Percentiles rank a stretch among this genome's conserved stretches.
These are phyloP conservation scores for Amphiprion percula DNA, from an alignment of 2,113 vertebrate species.

Conservation along the genomic window DNA sequence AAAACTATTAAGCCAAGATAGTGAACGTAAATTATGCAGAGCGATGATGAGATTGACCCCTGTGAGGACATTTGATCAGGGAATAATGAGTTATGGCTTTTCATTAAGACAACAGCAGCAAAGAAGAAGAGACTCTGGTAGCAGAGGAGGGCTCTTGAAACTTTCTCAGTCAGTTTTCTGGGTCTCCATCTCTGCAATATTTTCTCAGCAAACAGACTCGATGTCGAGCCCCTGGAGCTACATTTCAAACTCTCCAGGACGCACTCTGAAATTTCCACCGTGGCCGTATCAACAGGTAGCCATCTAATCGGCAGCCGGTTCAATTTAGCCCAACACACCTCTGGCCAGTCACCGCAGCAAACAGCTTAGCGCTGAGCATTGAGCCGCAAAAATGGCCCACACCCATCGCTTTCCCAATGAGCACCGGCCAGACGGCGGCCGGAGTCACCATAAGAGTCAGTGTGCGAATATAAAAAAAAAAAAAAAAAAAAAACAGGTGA, in stretches of 20 bases:
- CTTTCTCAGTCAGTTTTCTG: background rate
- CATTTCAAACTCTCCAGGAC: slow-evolving; percentile 29
- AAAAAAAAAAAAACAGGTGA: slow-evolving; percentile 12
- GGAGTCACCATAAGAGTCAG: too few species aligned
- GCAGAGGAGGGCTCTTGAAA: background rate
- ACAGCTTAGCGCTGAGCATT: slow-evolving; percentile 70
- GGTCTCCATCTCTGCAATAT: slow-evolving; percentile 10
- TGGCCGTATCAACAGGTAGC: slow-evolving; percentile 68
- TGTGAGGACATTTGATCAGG: slow-evolving; percentile 3
- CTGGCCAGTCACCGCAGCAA: slow-evolving; percentile 72
- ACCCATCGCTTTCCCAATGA: slow-evolving; percentile 51
- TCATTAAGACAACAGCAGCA: slow-evolving; percentile 11
- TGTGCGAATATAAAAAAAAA: too few species aligned
- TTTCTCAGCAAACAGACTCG: slow-evolving; percentile 25
- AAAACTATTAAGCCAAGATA: background rate
- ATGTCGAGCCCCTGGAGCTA: slow-evolving; percentile 5
- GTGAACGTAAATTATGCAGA: slow-evolving; percentile 15
- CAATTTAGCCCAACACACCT: slow-evolving; percentile 75
- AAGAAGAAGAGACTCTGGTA: background rate
- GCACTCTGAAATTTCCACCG: slow-evolving; percentile 58
- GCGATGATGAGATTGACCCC: slow-evolving; percentile 22
- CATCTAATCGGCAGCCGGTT: slow-evolving; percentile 75
- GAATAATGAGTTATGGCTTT: slow-evolving; percentile 27
- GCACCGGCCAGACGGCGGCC: slow-evolving; percentile 5
- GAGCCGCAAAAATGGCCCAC: slow-evolving; percentile 72